Evolutionary conservation across 1,140 invertebrate genomes (phyloP).

Genomic region (Drosophila busckii): DNA sequence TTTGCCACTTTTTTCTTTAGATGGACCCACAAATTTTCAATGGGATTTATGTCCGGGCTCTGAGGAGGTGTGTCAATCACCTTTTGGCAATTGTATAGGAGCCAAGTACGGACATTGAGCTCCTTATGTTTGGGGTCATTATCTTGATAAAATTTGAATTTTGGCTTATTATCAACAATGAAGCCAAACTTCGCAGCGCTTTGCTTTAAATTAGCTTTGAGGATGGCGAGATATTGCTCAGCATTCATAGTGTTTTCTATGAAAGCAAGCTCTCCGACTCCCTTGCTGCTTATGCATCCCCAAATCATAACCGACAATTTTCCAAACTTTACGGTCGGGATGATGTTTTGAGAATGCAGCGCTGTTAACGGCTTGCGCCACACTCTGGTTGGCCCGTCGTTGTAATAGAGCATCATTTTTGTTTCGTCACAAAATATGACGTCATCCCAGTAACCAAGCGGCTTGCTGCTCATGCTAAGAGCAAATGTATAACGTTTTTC

Average conservation of each 20-base stretch:
- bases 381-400: not conserved
- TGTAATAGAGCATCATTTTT: not conserved
- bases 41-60: constrained; percentile 3
- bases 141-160: not conserved
- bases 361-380: not conserved
- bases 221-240: not conserved
- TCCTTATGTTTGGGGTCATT: no score
- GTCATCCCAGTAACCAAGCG: no score
- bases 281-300: not conserved
- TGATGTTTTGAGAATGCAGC: not conserved
- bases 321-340: not conserved
- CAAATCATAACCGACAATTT: not conserved
- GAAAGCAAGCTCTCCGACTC: no score
- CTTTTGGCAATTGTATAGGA: constrained; percentile 4
- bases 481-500: no score
- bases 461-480: no score
- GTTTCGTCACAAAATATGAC: no score
- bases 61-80: constrained; percentile 13
- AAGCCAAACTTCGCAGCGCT: not conserved
- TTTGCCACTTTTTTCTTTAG: constrained; percentile 3
- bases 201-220: not conserved
- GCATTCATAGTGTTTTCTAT: no score
- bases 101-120: not conserved
- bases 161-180: not conserved
- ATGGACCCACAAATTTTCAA: constrained; percentile 5